Evolutionary conservation across 2,797 vertebrate genomes (phyloP).

Genomic region (Calcarius lapponicus): DNA sequence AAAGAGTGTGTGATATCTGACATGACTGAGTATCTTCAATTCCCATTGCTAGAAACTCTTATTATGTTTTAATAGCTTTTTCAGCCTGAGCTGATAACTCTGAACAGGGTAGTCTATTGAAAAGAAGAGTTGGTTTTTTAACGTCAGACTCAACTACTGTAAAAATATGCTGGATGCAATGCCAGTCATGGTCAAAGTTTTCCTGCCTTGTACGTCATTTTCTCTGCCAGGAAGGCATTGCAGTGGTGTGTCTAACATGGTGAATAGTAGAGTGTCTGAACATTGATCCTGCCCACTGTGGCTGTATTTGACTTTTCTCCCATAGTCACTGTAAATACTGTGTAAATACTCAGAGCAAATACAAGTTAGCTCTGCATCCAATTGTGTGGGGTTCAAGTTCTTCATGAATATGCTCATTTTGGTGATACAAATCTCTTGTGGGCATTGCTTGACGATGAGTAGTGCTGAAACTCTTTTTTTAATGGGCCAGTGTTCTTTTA

Average conservation of each 20-base stretch:
- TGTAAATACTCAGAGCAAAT: neutral
- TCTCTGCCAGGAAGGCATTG: neutral
- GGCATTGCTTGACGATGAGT: neutral
- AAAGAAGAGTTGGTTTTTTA: neutral
- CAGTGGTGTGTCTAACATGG: neutral
- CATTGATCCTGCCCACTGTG: neutral
- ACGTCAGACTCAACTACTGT: neutral
- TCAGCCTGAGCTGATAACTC: neutral
- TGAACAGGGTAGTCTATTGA: neutral
- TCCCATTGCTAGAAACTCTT: neutral
- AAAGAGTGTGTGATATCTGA: neutral
- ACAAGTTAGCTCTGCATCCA: neutral
- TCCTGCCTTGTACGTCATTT: rapidly evolving
- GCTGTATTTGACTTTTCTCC: neutral
- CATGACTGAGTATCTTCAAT: neutral
- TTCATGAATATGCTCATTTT: neutral
- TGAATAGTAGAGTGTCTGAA: neutral
- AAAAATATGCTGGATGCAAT: neutral
- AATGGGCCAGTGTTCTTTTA: neutral
- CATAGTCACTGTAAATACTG: neutral
- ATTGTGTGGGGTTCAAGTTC: neutral
- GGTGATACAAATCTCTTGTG: neutral
- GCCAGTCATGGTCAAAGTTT: neutral
- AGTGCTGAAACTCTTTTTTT: neutral
- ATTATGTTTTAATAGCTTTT: neutral